phyloP scores from a whole-genome alignment of 2,888 invertebrate species.

The Drosophila subsilvestris region DNA sequence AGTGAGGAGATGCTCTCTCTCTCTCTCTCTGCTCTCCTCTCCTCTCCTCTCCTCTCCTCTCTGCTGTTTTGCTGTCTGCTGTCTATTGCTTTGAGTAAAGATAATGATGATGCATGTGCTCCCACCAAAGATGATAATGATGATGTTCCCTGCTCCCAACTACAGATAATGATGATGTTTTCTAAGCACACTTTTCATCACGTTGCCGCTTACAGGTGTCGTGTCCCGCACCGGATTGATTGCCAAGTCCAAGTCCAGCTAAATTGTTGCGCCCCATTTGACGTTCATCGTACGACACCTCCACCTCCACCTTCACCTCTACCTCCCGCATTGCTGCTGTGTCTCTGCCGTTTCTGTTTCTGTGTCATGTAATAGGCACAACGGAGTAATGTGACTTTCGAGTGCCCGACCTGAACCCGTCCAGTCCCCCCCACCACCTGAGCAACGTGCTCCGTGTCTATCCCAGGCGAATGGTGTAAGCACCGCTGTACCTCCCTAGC shows the following conservation, averaged over 20 bases:
- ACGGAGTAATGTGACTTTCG: conserved; percentile 45
- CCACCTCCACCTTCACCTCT: background rate
- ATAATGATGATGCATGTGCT: background rate
- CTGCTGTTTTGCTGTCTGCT: no score
- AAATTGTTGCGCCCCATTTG: conserved; percentile 36
- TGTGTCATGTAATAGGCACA: conserved; percentile 45
- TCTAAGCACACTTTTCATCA: conserved; percentile 46
- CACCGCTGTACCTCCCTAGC: conserved; percentile 17
- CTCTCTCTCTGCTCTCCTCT: background rate
- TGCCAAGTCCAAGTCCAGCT: conserved; percentile 31
- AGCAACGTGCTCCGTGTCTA: conserved; percentile 63
- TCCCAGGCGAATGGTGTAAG: conserved; percentile 50
- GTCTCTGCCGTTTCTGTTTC: background rate
- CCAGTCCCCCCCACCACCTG: background rate
- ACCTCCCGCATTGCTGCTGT: conserved; percentile 12
- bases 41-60: background rate
- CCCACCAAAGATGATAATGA: background rate
- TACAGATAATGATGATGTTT: background rate
- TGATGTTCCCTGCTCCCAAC: background rate
- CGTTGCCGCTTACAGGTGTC: conserved; percentile 49
- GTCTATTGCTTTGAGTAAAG: background rate
- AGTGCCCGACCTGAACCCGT: conserved; percentile 21
- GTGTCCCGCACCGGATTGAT: conserved; percentile 38
- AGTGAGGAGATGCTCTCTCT: background rate
- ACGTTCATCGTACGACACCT: background rate